Base-by-base conservation (phyloP, 2,113 vertebrate genomes). In the Nothoprocta pentlandii region DNA sequence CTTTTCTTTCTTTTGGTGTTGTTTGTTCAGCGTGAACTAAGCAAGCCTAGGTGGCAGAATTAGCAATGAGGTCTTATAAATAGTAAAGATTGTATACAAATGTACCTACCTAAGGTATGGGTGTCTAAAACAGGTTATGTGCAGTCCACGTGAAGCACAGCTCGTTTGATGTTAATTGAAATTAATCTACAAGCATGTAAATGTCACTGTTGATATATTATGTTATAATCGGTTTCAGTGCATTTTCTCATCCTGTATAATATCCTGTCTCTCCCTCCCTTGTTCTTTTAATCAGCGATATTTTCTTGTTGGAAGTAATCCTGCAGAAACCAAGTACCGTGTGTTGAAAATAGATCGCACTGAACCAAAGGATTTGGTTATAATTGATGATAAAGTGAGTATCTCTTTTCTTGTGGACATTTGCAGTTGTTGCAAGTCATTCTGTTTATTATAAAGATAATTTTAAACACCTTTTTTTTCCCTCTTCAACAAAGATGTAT, bases 341-440 rank as follows among this genome's bases (percentile, higher is more conserved):
- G 99, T 99, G 87, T 96, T 99, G 95, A 99, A 99, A 98, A 99
- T 99, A 94, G 99, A 99, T 93, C 98, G 99, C 93, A 99, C 99
- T 36, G 99, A 99, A 95, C 99, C 99, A 1, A 98, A 97, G 95
- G 99, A 99, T 97, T 98, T 99, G 97, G 98, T 99, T 88, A 90
- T 99, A 92, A 99, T 99, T 93, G 99, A 99, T 89, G 99, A 99
- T 86, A 99, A 99, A 98, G 99, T 99, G 94, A 98, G 97, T 92
- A 58, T 61, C 26, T 86, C 77, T 63, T 22, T 61, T 6, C 62
- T 68, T 30, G 32, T 56, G 3, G 1, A 3, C n/a, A 41, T 51
- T 73, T 80, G 8, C 32, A 19, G 6, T 92, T 86, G n/a, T 59
- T 92, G 32, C 39, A 61, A 80, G 26, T 80, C 70, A 39, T 76